Conservation (phyloP, 2,797 vertebrate species). For the Diplodus puntazzo region DNA sequence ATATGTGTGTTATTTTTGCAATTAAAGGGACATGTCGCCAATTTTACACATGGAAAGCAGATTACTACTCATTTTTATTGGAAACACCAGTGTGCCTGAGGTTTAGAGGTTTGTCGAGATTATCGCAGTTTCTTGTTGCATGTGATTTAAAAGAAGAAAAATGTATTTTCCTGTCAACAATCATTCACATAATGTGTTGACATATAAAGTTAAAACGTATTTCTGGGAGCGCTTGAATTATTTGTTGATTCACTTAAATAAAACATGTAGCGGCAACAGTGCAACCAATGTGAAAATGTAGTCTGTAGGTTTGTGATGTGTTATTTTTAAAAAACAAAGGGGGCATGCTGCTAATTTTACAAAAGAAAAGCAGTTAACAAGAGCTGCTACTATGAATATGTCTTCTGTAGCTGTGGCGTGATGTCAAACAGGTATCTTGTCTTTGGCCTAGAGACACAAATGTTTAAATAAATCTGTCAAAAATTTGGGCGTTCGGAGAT, state of each 20-base stretch:
- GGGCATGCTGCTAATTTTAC: no score
- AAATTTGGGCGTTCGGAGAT: constrained; percentile 3
- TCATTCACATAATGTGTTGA: no score
- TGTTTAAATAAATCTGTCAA: not conserved
- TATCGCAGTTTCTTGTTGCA: no score
- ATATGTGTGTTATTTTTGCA: not conserved
- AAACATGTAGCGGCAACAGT: not conserved
- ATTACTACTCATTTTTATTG: not conserved
- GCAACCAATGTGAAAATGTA: not conserved
- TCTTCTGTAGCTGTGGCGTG: not conserved
- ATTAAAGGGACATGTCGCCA: not conserved
- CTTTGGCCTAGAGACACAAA: not conserved
- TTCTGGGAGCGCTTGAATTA: no score
- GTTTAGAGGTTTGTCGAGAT: no score
- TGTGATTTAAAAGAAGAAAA: no score
- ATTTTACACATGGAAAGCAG: not conserved
- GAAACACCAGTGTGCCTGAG: no score
- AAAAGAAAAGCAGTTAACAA: no score
- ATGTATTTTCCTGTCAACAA: no score
- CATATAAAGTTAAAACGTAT: no score
- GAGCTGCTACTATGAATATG: not conserved
- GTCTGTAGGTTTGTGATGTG: not conserved
- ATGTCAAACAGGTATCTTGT: not conserved
- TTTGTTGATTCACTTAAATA: no score
- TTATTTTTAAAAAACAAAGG: no score